A percentile compares a stretch with the other conserved stretches of the same genome.
These are phyloP conservation scores for Brachyhypopomus occidentalis DNA, from an alignment of 2,113 vertebrate species.

Conservation along the genomic window DNA sequence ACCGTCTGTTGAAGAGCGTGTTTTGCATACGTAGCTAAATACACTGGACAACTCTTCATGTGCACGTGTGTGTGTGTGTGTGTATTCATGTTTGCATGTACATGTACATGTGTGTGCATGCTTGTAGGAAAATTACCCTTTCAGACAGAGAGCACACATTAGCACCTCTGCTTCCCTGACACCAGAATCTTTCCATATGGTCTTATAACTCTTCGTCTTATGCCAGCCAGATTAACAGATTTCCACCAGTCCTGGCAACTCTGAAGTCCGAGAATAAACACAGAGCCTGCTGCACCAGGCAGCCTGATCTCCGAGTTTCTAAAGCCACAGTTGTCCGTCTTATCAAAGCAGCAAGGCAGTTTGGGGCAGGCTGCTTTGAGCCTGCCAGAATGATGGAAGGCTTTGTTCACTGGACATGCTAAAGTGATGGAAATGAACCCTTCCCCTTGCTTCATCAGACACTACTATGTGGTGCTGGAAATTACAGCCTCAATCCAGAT, in stretches of 20 bases:
- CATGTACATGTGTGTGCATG: not conserved
- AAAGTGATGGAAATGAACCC: conserved; percentile 31
- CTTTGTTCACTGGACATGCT: conserved; percentile 12
- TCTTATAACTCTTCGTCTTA: conserved; percentile 60
- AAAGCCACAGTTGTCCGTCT: not conserved
- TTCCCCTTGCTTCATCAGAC: conserved; percentile 24
- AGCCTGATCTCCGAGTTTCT: not conserved
- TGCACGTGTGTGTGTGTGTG: conserved; percentile 27
- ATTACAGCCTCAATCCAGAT: conserved; percentile 13
- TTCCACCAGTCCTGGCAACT: conserved; percentile 54
- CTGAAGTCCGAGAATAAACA: conserved; percentile 47
- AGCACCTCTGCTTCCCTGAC: conserved; percentile 35
- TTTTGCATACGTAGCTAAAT: conserved; percentile 27
- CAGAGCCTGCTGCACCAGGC: conserved; percentile 21
- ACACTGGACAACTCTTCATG: conserved; percentile 26
- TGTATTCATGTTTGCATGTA: conserved; percentile 47
- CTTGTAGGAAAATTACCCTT: conserved; percentile 25
- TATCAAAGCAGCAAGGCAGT: conserved; percentile 10
- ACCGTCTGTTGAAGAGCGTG: conserved; percentile 19
- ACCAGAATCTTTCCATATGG: conserved; percentile 54
- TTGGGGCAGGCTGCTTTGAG: conserved; percentile 5
- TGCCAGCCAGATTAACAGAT: conserved; percentile 66
- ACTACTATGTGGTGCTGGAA: conserved; percentile 19
- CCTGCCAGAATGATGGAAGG: conserved; percentile 37
- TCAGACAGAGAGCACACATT: conserved; percentile 25